A percentile compares a stretch with the other conserved stretches of the same genome.
Conservation (phyloP, 2,113 vertebrate genomes). For the Pelecanus crispus region DNA sequence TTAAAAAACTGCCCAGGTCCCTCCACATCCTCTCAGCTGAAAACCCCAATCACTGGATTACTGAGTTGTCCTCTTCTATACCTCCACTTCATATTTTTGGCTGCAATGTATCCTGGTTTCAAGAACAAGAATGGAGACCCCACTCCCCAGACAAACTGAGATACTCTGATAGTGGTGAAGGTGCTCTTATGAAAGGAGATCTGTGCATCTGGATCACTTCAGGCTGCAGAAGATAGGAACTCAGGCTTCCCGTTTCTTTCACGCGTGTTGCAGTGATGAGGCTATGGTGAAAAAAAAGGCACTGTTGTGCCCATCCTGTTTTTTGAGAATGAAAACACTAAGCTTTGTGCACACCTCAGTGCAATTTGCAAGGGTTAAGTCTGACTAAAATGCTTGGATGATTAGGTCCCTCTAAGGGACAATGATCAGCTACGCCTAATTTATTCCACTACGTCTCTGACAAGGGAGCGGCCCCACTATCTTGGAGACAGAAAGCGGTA, state of each 20-base stretch:
- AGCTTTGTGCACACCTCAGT: background rate
- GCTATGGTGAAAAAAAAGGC: background rate
- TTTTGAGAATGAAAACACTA: background rate
- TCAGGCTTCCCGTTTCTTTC: background rate
- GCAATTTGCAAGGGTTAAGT: background rate
- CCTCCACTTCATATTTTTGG: background rate
- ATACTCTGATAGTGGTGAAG: background rate
- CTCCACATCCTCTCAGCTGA: background rate
- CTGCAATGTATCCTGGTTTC: background rate
- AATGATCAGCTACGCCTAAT: background rate
- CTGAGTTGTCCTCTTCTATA: background rate
- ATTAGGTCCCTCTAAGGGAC: background rate
- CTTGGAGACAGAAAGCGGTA: background rate
- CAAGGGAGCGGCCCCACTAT: background rate
- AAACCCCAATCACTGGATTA: background rate
- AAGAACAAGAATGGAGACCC: background rate
- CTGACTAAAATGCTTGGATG: background rate
- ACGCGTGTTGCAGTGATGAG: background rate
- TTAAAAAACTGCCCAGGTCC: background rate
- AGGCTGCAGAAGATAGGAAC: background rate
- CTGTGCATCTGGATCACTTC: background rate
- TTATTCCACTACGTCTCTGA: background rate
- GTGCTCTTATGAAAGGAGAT: background rate
- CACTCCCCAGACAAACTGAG: background rate
- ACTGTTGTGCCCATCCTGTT: background rate